Base-by-base conservation (phyloP, 2,888 invertebrate genomes). In the Zaprionus lineosus region DNA sequence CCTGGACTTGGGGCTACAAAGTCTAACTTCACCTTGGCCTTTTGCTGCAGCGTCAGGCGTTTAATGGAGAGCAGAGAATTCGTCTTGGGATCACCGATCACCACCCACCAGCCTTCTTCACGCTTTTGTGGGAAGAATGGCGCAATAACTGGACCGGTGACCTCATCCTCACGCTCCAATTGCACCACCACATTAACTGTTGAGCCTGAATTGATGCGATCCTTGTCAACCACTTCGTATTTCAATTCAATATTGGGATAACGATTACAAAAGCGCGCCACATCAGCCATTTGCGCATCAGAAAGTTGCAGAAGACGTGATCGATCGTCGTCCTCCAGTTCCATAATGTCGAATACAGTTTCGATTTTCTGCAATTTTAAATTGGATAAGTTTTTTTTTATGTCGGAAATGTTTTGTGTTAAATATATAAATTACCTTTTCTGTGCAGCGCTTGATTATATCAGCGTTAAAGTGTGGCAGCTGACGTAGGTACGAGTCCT, bases 231-330 rank as follows among this genome's bases (percentile, higher is more conserved):
- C 1, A 99, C 95, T 90, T 98, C 97, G 78, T 97, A 98, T 0
- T 94, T 94, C 87, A 99, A 93, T 88, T 99, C 99, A 65, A 99
- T 99, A 89, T 99, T 98, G 0, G 99, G 99, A 90, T 99, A 99
- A 11, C 98, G 92, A 91, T 99, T 99, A 90, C 99, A 99, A 92
- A 99, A 99, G 28, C 97, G 92, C 0, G 99, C 99, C 0, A 99
- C 99, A 89, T 99, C 99, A 0, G 97, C 97, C 96, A 99, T 97
- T 91, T 99, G 96, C 0, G 92, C 88, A 57, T 98, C 95, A 0
- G 93, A 93, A 48, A 99, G 91, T 81, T 95, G 95, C 46, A 96
- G 89, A 33, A 97, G 90, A 72, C 94, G 93, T 16, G 93, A 94
- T 53, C 96, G 93, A 31, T 98, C 95, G 47, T 95, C 95, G 88